Conservation (phyloP, 2,888 invertebrate genomes). For the Eretmocerus hayati region DNA sequence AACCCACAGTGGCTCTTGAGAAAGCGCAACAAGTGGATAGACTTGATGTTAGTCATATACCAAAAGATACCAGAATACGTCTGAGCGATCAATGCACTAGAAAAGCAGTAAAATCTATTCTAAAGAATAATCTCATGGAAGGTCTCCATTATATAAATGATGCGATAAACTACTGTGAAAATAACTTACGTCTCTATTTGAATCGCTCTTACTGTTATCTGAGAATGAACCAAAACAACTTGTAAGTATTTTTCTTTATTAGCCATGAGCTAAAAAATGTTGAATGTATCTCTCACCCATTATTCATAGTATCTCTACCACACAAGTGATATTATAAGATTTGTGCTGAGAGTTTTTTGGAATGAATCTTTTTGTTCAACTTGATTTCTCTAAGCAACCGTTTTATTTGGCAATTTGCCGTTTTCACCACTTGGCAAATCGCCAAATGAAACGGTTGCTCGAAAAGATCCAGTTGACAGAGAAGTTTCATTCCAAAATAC, state of each 20-base stretch:
- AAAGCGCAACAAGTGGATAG: neutral
- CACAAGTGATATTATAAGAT: neutral
- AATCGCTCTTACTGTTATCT: slow-evolving; percentile 22
- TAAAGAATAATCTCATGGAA: slow-evolving; percentile 8
- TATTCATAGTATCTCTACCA: too few relatives aligned
- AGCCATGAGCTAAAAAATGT: neutral
- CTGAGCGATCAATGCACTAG: slow-evolving; percentile 10
- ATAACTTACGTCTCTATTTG: slow-evolving; percentile 22
- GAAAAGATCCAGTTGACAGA: too few relatives aligned
- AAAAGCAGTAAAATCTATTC: slow-evolving; percentile 14
- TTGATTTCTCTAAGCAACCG: too few relatives aligned
- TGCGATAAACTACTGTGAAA: slow-evolving; percentile 14
- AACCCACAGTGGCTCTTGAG: neutral
- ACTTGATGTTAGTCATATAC: neutral
- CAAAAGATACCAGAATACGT: neutral
- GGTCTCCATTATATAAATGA: slow-evolving; percentile 12
- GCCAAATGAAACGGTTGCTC: too few relatives aligned
- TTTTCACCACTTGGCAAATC: too few relatives aligned
- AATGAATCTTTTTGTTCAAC: too few relatives aligned
- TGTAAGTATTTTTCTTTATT: slow-evolving; percentile 8
- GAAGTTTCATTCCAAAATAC: too few relatives aligned
- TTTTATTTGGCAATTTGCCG: too few relatives aligned
- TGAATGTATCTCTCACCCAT: too few relatives aligned
- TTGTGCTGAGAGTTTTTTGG: neutral
- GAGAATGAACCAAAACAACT: slow-evolving; percentile 11